Conservation (phyloP, 2,113 vertebrate species). For the Sphyrna mokarran region DNA sequence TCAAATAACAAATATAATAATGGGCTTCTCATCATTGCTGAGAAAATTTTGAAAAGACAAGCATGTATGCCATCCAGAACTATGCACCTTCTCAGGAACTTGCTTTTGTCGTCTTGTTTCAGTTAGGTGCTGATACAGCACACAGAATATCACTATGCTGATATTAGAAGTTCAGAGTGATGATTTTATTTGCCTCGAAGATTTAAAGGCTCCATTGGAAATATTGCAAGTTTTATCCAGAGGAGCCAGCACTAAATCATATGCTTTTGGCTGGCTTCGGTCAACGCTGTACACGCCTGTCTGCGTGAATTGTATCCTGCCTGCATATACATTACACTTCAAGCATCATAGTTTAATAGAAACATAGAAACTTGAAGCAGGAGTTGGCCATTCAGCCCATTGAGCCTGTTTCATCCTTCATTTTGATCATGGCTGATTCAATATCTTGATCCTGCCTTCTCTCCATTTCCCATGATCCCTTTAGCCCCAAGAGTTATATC, state of each 20-base stretch:
- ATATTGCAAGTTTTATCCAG: not conserved
- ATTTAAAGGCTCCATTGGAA: not conserved
- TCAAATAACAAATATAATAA: not conserved
- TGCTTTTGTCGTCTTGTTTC: not conserved
- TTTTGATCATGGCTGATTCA: too few species aligned
- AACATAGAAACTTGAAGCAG: too few species aligned
- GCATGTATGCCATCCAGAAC: not conserved
- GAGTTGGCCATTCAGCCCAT: too few species aligned
- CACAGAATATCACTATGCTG: not conserved
- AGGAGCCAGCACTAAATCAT: not conserved
- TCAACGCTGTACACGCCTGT: not conserved
- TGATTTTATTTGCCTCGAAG: not conserved
- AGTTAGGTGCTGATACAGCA: not conserved
- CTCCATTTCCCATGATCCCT: too few species aligned
- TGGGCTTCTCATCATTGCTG: not conserved
- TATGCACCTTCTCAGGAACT: not conserved
- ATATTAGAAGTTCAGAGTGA: not conserved
- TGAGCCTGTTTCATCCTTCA: too few species aligned
- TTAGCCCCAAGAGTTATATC: too few species aligned
- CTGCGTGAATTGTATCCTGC: not conserved
- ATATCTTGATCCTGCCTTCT: too few species aligned
- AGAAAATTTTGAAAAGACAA: not conserved
- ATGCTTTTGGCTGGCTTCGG: not conserved
- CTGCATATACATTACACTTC: not conserved
- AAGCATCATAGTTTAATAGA: not conserved